Evolutionary conservation across 2,888 invertebrate species (phyloP).

Genomic region (Caradrina clavipalpis): DNA sequence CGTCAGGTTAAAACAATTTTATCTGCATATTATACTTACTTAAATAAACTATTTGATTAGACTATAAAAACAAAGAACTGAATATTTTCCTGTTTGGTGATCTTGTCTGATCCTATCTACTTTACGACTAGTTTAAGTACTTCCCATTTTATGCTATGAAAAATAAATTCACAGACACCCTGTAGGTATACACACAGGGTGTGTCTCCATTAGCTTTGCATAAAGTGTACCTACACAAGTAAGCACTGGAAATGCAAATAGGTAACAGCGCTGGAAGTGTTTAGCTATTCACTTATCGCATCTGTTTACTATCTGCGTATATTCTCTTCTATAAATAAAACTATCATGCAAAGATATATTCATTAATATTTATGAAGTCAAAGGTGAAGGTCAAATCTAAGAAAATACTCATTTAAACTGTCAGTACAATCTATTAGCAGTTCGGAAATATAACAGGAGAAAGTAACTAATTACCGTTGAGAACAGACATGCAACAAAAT

Average conservation of each 20-base stretch:
- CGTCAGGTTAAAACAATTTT: background rate
- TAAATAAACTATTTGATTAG: background rate
- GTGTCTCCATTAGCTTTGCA: conserved; percentile 15
- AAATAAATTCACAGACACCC: conserved; percentile 2
- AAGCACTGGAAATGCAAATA: conserved; percentile 13
- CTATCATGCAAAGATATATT: conserved; percentile 7
- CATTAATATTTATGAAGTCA: conserved; percentile 26
- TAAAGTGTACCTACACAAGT: background rate
- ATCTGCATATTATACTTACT: no score
- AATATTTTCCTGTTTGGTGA: background rate
- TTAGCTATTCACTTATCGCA: conserved; percentile 25
- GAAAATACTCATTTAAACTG: conserved; percentile 43
- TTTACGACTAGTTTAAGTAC: background rate
- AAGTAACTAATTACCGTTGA: conserved; percentile 78
- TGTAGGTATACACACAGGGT: background rate
- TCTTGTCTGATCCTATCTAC: background rate
- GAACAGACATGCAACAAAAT: conserved; percentile 70
- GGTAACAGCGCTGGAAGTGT: conserved; percentile 8
- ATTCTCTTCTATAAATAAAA: conserved; percentile 9
- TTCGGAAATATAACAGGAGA: conserved; percentile 71
- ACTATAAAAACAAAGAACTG: background rate
- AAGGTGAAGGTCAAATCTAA: conserved; percentile 36
- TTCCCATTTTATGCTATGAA: conserved; percentile 3
- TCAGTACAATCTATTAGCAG: conserved; percentile 66
- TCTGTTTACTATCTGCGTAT: conserved; percentile 9